phyloP scores from a whole-genome alignment of 1,140 invertebrate species.

The Drosophila ficusphila region DNA sequence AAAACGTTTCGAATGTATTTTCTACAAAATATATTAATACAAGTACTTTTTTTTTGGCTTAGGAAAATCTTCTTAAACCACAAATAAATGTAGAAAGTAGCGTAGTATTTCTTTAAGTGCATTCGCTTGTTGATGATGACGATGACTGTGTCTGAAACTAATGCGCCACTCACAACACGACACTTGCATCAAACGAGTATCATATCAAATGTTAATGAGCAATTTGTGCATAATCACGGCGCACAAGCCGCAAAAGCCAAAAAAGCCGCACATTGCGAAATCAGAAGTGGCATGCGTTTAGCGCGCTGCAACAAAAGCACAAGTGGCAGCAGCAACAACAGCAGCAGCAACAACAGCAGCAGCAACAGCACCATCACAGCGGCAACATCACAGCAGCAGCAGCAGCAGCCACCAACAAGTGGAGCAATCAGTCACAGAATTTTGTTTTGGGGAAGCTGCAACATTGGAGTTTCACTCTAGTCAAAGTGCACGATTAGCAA shows the following conservation, averaged over 20 bases:
- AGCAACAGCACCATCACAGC: background rate
- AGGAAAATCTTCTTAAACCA: too few species aligned
- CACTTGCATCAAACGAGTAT: background rate
- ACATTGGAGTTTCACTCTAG: background rate
- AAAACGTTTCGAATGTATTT: background rate
- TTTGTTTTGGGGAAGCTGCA: background rate
- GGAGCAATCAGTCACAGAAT: conserved; percentile 4
- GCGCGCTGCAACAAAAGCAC: background rate
- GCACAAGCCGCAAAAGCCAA: conserved; percentile 44
- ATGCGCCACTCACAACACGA: conserved; percentile 14
- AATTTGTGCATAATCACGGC: conserved; percentile 63
- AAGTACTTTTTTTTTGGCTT: too few species aligned
- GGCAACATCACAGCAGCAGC: background rate
- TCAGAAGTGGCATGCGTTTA: conserved; percentile 25
- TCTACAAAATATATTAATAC: too few species aligned
- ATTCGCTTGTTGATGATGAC: conserved; percentile 11
- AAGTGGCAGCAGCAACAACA: background rate
- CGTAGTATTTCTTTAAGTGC: too few species aligned
- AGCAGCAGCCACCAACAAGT: background rate
- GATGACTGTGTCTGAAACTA: conserved; percentile 28
- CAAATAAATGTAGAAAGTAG: too few species aligned
- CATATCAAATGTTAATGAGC: conserved; percentile 61
- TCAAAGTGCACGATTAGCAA: background rate
- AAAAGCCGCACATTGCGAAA: conserved; percentile 46
- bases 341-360: background rate